phyloP scores from a whole-genome alignment of 2,797 vertebrate species.

The Artibeus jamaicensis region DNA sequence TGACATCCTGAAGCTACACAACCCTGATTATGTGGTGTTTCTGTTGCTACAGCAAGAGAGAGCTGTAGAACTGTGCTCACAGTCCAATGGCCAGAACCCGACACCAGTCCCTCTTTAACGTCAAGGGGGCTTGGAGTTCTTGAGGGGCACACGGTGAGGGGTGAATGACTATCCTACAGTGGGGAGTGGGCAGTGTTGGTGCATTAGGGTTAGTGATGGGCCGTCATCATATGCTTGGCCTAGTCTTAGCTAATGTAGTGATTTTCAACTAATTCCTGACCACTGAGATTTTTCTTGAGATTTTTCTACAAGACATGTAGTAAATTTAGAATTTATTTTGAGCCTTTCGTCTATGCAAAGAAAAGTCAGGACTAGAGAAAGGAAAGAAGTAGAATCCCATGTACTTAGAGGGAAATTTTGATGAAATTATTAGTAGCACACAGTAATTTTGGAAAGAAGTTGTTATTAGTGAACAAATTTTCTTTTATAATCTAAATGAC shows the following conservation, averaged over 20 bases:
- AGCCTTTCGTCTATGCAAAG: conserved; percentile 27
- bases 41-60: not conserved
- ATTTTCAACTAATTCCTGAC: not conserved
- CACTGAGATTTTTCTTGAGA: too few species aligned
- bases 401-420: conserved; percentile 18
- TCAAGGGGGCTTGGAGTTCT: not conserved
- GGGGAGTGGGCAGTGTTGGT: not conserved
- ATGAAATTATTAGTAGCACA: conserved; percentile 26
- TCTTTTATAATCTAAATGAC: conserved; percentile 31
- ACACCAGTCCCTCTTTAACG: not conserved
- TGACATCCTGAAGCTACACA: not conserved
- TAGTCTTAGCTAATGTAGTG: not conserved
- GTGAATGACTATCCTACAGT: not conserved
- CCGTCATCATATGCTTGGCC: not conserved
- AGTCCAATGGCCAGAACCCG: not conserved
- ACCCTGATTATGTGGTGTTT: not conserved
- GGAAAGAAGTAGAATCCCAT: conserved; percentile 20
- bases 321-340: conserved; percentile 52
- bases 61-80: not conserved
- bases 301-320: not conserved
- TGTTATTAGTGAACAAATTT: conserved; percentile 17
- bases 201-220: not conserved
- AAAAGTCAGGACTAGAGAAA: not conserved
- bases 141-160: not conserved
- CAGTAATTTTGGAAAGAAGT: conserved; percentile 1